Base-by-base conservation (phyloP, 1,140 invertebrate genomes). In the Eueides isabella region DNA sequence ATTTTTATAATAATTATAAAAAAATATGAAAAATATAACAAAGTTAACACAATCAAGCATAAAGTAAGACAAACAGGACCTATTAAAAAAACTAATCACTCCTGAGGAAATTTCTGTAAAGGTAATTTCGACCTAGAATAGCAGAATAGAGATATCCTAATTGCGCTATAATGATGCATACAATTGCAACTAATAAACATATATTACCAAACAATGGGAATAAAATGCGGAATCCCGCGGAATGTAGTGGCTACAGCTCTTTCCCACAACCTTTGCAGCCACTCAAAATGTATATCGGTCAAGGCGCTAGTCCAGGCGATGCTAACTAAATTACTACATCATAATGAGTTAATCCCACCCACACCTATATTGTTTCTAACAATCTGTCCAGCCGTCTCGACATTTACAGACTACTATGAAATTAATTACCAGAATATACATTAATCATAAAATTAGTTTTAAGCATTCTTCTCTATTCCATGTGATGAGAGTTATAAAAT, bases 341-440 rank as follows among this genome's bases (percentile, higher is more conserved):
- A 71, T 88, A 89, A 90, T 91, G 85, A 89, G 86, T 88, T 86
- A 91, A 89, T 87, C 79, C 85, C 67, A 77, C 89, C 90, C 87
- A 92, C 90, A 82, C 90, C 85, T 75, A 76, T 88, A 91, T 91
- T 91, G 89, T 91, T n/a, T 91, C 87, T 86, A 80, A 83, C 80
- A 87, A 81, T 85, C 80, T 80, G 88, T 90, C 87, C 85, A 84
- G 85, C 79, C 75, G 72, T 72, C 78, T 80, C 79, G 74, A 77
- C 81, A 86, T 87, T 85, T 86, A 84, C 85, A 85, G 89, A 85
- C 85, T 89, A 89, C 90, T 87, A 89, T 88, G 85, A 86, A 90
- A 85, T 84, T 83, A 84, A 79, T 69, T 71, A 80, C 86, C 72
- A 83, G 77, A 29, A 61, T 70, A 71, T 12, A 30, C 16, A 7